These are phyloP conservation scores for Paradoxurus hermaphroditus DNA, from an alignment of 2,113 vertebrate species.

Conservation along the genomic window DNA sequence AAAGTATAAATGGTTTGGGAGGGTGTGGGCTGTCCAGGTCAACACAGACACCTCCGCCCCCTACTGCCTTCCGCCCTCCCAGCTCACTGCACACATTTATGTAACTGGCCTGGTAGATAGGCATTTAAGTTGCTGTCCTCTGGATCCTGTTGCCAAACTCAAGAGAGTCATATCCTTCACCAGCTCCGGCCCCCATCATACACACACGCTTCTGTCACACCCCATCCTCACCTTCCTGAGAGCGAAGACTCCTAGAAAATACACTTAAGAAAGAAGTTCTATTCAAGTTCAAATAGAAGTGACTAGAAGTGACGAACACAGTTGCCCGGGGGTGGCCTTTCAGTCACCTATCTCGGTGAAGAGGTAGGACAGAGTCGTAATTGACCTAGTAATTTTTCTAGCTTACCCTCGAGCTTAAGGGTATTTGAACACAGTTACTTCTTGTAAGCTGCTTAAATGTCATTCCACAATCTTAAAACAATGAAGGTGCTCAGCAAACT, in stretches of 20 bases:
- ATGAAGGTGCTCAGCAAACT: background rate
- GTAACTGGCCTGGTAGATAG: background rate
- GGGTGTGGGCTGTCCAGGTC: background rate
- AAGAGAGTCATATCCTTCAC: background rate
- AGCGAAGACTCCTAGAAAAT: background rate
- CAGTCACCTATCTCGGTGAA: background rate
- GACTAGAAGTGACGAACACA: background rate
- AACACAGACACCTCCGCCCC: no score
- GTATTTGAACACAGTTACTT: constrained; percentile 22
- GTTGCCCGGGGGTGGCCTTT: background rate
- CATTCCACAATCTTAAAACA: background rate
- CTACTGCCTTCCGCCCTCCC: background rate
- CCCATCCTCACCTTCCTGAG: background rate
- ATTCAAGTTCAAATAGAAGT: background rate
- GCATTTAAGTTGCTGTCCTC: background rate
- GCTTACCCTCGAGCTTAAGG: background rate
- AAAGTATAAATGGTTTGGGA: background rate
- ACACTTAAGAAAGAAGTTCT: background rate
- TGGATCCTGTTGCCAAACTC: background rate
- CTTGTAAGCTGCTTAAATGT: background rate
- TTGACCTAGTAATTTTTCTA: constrained; percentile 43
- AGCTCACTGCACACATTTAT: background rate
- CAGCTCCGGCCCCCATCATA: background rate
- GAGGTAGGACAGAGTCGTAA: constrained; percentile 37
- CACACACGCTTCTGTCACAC: no score